A percentile compares a stretch with the other conserved stretches of the same genome.
Evolutionary conservation across 2,888 invertebrate genomes (phyloP).

Genomic region (Spodoptera exigua): DNA sequence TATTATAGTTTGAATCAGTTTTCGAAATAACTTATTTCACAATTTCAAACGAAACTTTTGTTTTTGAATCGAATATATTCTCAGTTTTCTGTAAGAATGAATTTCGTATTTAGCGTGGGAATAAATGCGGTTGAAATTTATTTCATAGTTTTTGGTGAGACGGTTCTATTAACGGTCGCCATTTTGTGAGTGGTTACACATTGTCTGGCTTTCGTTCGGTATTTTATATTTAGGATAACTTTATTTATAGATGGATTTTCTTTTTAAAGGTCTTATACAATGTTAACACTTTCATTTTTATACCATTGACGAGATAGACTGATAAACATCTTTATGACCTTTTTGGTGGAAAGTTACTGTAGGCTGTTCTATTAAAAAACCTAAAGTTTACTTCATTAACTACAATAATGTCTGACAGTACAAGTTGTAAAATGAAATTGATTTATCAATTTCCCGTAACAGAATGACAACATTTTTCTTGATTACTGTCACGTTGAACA

Average conservation of each 20-base stretch:
- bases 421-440: constrained; percentile 59
- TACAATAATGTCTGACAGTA: constrained; percentile 22
- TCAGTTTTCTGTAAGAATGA: constrained; percentile 29
- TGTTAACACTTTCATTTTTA: too few species aligned
- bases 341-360: too few species aligned
- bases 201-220: background rate
- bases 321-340: too few species aligned
- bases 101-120: constrained; percentile 24
- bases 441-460: constrained; percentile 72
- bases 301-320: too few species aligned
- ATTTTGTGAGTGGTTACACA: constrained; percentile 8
- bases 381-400: too few species aligned
- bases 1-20: constrained; percentile 41
- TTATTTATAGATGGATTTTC: too few species aligned
- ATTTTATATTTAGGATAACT: background rate
- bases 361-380: too few species aligned
- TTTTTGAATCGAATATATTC: constrained; percentile 35
- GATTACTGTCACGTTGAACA: constrained; percentile 82
- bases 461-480: constrained; percentile 67
- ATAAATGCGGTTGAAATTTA: constrained; percentile 32
- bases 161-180: constrained; percentile 16
- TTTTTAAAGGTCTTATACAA: too few species aligned
- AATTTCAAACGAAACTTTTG: constrained; percentile 17
- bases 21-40: constrained; percentile 31
- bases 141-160: constrained; percentile 13